Base-by-base conservation (phyloP, 2,797 vertebrate species). In the Xiphorhynchus erythropygius region DNA sequence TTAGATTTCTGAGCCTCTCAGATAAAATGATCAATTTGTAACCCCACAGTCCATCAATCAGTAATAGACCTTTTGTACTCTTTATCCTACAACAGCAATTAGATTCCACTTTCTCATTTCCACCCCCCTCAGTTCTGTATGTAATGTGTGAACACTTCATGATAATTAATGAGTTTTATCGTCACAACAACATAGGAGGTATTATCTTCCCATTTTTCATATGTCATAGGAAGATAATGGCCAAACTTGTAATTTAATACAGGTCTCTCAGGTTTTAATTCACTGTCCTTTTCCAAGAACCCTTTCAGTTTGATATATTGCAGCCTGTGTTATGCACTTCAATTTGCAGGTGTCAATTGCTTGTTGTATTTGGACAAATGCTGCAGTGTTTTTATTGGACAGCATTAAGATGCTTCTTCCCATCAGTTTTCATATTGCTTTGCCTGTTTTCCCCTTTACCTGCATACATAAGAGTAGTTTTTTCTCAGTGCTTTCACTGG, bases 271-370 rank as follows among this genome's bases (percentile, higher is more conserved):
- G 68, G 76, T 87, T 92, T 93, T 70, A 42, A 49, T 91, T 92
- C 71, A 56, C 56, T 93, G 82, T 91, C 78, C 76, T 89, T 28
- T 93, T 83, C 82, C 65, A 79, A 42, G 84, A 89, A 77, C 52
- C 52, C 52, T 74, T 79, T 90, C 90, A 60, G 25, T 56, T 47
- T 96, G 90, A 92, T 87, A 35, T 76, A 97, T 93, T 87, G 44
- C 59, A 64, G 64, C 57, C 84, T 80, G 25, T 70, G 71, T 69
- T 33, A 1, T 76, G 81, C 83, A 76, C 86, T 96, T 96, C 90
- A 84, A 79, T 96, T 94, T 95, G 70, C 84, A 91, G 77, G 35
- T 93, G 79, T 96, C 93, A 82, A 24, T n/a, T 50, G 22, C 50
- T 82, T 62, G 30, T 82, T 11, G 10, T 42, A 47, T 39, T 71